A percentile compares a stretch with the other conserved stretches of the same genome.
These are phyloP conservation scores for Erpetoichthys calabaricus DNA, from an alignment of 2,797 vertebrate genomes.

Conservation along the genomic window DNA sequence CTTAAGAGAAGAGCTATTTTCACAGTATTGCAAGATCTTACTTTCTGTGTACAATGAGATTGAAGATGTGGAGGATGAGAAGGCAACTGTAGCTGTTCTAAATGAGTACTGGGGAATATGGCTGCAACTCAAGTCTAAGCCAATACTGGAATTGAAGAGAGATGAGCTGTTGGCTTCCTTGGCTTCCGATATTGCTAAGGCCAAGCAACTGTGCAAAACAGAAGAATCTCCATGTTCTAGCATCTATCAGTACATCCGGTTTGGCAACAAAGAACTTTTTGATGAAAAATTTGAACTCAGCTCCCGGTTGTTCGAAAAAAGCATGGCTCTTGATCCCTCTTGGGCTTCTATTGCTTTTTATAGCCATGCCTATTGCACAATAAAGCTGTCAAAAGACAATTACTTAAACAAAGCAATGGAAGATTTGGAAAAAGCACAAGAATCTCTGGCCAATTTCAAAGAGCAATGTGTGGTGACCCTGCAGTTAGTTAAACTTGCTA, in stretches of 20 bases:
- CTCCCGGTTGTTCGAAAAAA: conserved; percentile 17
- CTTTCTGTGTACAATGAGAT: conserved; percentile 3
- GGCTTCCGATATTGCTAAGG: conserved; percentile 9
- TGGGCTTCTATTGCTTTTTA: conserved; percentile 33
- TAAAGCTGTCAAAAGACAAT: conserved; percentile 11
- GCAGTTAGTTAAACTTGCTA: background rate
- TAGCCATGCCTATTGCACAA: conserved; percentile 31
- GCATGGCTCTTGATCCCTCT: conserved; percentile 21
- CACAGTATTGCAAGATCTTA: conserved; percentile 14
- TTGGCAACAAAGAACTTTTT: conserved; percentile 12
- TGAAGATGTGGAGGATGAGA: conserved; percentile 10
- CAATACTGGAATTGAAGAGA: conserved; percentile 5
- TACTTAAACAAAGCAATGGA: conserved; percentile 22
- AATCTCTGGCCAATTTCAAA: conserved; percentile 20
- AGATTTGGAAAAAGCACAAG: conserved; percentile 30
- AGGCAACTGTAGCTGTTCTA: conserved; percentile 20
- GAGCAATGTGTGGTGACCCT: background rate
- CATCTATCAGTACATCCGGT: conserved; percentile 19
- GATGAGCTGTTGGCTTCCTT: conserved; percentile 12
- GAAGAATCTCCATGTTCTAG: conserved; percentile 26
- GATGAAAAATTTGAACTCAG: conserved; percentile 6
- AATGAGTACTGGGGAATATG: conserved; percentile 30
- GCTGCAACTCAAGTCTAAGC: conserved; percentile 18
- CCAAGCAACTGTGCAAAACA: conserved; percentile 12
- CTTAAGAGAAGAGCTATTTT: conserved; percentile 21